phyloP scores from a whole-genome alignment of 23 tunicate genomes.

The Trididemnum miniatum region DNA sequence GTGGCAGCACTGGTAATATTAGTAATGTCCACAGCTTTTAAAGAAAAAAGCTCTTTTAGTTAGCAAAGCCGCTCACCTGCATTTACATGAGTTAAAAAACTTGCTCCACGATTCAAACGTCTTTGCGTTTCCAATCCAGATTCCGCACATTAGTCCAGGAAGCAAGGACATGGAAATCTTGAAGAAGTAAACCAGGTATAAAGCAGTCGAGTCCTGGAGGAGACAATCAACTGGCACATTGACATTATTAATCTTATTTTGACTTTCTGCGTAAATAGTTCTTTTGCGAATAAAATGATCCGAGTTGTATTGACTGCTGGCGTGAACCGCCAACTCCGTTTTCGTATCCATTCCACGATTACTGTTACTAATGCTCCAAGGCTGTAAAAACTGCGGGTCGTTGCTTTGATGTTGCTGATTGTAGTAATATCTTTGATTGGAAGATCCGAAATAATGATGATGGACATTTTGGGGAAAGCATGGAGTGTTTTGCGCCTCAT shows the following conservation, averaged over 20 bases:
- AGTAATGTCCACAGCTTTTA: no score
- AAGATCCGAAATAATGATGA: neutral
- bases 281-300: neutral
- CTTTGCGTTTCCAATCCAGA: constrained; percentile 82
- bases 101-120: constrained; percentile 64
- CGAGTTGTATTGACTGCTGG: neutral
- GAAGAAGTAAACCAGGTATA: constrained; percentile 43
- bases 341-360: neutral
- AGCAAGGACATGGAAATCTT: constrained; percentile 72
- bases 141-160: constrained; percentile 71
- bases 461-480: neutral
- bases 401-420: neutral
- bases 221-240: constrained; percentile 19
- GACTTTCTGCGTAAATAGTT: neutral
- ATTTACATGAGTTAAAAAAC: constrained; percentile 40
- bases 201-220: constrained; percentile 51
- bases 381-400: neutral
- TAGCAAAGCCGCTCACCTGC: no score
- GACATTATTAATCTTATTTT: neutral
- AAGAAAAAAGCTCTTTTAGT: no score
- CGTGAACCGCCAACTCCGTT: neutral
- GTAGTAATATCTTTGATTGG: neutral
- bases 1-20: no score
- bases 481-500: constrained; percentile 8
- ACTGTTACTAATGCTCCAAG: neutral